A percentile compares a stretch with the other conserved stretches of the same genome.
phyloP scores from a whole-genome alignment of 1,140 invertebrate species.

The Dermatophagoides farinae region DNA sequence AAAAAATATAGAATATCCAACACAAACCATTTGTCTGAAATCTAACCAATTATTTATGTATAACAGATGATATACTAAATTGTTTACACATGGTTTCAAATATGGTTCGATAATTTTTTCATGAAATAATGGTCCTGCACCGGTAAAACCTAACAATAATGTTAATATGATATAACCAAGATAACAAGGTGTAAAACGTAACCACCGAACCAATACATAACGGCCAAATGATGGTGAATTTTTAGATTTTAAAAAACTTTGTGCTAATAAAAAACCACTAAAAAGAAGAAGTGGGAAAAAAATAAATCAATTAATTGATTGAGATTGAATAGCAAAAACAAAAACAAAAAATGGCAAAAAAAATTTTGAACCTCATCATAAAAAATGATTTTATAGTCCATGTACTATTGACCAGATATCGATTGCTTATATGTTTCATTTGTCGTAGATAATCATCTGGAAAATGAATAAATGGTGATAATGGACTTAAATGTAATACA shows the following conservation, averaged over 20 bases:
- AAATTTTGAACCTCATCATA: constrained; percentile 6
- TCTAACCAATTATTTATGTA: constrained; percentile 16
- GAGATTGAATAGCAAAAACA: too few relatives aligned
- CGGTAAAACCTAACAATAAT: constrained; percentile 9
- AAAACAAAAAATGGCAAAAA: neutral
- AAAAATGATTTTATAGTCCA: neutral
- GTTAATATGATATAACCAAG: constrained; percentile 2
- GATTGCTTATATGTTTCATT: neutral
- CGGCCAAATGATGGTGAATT: neutral
- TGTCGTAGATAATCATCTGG: constrained; percentile 2
- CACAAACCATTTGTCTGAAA: constrained; percentile 11
- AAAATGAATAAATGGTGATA: constrained; percentile 1
- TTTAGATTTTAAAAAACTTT: neutral
- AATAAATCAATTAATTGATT: neutral
- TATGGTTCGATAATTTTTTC: constrained; percentile 15
- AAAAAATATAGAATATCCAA: neutral
- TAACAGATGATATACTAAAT: constrained; percentile 14
- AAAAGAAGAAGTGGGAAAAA: neutral
- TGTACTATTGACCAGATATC: neutral
- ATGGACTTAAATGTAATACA: neutral
- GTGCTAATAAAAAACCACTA: neutral
- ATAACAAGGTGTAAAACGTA: constrained; percentile 15
- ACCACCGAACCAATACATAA: neutral
- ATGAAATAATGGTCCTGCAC: constrained; percentile 16
- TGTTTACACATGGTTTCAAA: constrained; percentile 5